phyloP scores from a whole-genome alignment of 1,140 invertebrate species.

The Bombus superbus region DNA sequence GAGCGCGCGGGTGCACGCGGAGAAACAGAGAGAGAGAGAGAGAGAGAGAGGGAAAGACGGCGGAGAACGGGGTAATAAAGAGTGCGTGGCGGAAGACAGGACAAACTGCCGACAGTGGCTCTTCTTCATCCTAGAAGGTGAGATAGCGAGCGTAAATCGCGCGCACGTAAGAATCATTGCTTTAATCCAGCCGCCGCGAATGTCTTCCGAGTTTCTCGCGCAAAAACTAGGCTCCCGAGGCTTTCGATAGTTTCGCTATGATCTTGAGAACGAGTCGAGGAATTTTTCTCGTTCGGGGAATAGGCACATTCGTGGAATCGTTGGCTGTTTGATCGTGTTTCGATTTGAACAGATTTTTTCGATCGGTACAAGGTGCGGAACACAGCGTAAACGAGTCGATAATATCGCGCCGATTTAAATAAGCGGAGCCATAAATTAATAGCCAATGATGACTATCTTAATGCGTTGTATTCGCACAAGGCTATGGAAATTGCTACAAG shows the following conservation, averaged over 20 bases:
- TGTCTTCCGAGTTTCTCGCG: background rate
- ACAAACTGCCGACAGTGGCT: constrained; percentile 62
- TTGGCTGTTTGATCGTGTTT: background rate
- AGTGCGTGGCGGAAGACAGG: constrained; percentile 65
- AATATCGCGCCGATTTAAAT: constrained; percentile 50
- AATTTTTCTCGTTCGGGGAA: background rate
- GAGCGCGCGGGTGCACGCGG: constrained; percentile 30
- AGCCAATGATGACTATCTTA: constrained; percentile 59
- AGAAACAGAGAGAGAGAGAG: background rate
- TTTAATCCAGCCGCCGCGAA: constrained; percentile 30
- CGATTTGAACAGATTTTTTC: background rate
- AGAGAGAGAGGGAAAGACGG: constrained; percentile 40
- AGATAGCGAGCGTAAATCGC: constrained; percentile 47
- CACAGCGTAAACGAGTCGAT: background rate
- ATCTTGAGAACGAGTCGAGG: background rate
- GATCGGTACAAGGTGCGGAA: background rate
- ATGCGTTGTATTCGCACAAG: constrained; percentile 56
- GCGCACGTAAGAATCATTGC: constrained; percentile 25
- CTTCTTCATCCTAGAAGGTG: constrained; percentile 59
- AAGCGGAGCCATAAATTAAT: constrained; percentile 58
- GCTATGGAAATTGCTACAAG: constrained; percentile 64
- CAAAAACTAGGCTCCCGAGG: background rate
- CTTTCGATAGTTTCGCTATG: background rate
- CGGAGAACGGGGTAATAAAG: constrained; percentile 60
- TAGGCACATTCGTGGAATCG: background rate